phyloP scores from a whole-genome alignment of 2,888 invertebrate genomes.

The Phortica okadai region DNA sequence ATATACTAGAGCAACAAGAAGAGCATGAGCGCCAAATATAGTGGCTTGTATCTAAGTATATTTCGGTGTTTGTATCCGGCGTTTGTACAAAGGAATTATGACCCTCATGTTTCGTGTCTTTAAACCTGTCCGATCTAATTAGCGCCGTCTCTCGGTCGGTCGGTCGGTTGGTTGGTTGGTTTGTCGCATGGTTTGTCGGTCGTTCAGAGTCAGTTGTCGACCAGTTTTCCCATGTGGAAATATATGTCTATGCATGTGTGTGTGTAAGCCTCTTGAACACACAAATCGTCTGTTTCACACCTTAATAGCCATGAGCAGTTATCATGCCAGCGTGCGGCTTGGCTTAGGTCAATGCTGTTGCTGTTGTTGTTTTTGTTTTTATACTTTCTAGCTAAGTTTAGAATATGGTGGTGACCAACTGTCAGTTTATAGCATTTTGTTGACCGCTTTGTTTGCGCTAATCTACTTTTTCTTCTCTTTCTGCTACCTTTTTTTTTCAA shows the following conservation, averaged over 20 bases:
- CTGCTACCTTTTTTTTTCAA: background rate
- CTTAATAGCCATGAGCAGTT: conserved; percentile 21
- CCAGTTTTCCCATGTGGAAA: background rate
- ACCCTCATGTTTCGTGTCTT: conserved; percentile 19
- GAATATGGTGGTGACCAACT: background rate
- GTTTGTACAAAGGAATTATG: background rate
- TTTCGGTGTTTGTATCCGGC: background rate
- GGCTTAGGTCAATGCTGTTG: background rate
- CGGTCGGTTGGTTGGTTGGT: background rate
- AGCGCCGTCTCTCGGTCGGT: background rate
- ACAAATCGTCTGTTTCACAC: conserved; percentile 25
- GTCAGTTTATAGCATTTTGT: background rate
- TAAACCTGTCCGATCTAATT: conserved; percentile 28
- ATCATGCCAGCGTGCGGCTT: conserved; percentile 2
- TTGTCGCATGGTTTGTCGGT: background rate
- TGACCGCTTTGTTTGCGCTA: background rate
- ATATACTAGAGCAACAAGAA: background rate
- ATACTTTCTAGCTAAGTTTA: background rate
- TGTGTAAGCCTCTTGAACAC: background rate
- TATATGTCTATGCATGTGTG: background rate
- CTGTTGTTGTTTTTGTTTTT: conserved; percentile 5
- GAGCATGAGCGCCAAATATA: background rate
- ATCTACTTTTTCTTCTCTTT: background rate
- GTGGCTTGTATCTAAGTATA: background rate
- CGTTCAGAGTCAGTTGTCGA: background rate